These are phyloP conservation scores for Alcedo quadribrachys DNA, from an alignment of 2,797 vertebrate species.

Conservation along the genomic window DNA sequence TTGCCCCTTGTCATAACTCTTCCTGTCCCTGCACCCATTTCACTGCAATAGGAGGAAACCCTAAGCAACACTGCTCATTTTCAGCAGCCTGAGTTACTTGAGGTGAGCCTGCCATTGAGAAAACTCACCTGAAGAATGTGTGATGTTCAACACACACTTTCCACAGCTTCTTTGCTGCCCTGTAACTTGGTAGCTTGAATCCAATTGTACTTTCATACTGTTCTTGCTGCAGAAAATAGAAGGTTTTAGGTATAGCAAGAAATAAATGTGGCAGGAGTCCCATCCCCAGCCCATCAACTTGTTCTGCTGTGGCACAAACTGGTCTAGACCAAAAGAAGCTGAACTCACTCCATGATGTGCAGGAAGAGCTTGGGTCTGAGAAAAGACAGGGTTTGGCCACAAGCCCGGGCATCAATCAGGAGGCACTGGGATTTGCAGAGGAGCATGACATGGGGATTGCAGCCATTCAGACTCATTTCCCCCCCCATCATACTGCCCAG, in stretches of 20 bases:
- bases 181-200: constrained; percentile 94
- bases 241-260: not conserved
- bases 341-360: not conserved
- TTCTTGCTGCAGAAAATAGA: constrained; percentile 83
- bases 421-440: not conserved
- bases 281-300: not conserved
- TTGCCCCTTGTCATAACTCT: no score
- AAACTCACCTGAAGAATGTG: constrained; percentile 93
- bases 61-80: not conserved
- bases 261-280: not conserved
- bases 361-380: not conserved
- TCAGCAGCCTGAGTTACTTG: no score
- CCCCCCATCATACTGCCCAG: not conserved
- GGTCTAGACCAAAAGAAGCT: not conserved
- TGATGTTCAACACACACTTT: constrained; percentile 97
- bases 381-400: not conserved
- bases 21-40: not conserved
- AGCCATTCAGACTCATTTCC: not conserved
- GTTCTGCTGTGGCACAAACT: not conserved
- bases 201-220: constrained; percentile 94
- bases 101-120: not conserved
- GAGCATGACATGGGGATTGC: rapidly evolving
- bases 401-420: not conserved
- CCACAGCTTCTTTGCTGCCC: constrained; percentile 96
- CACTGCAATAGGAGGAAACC: not conserved